Evolutionary conservation across 2,113 vertebrate genomes (phyloP).

Genomic region (Montifringilla adamsi): DNA sequence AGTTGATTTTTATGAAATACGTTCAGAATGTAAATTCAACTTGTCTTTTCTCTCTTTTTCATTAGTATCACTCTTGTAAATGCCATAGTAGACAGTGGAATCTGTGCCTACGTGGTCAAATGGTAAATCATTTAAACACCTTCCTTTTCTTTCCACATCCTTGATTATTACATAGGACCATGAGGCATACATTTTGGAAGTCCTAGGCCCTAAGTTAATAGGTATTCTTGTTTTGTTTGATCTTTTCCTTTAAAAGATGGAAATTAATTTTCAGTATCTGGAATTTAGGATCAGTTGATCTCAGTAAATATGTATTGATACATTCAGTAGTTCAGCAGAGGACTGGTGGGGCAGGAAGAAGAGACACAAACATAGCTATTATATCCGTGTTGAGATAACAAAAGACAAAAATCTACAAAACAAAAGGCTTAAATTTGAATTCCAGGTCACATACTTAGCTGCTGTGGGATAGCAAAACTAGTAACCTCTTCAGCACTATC

Average conservation of each 20-base stretch:
- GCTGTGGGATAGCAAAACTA: neutral
- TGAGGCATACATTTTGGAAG: neutral
- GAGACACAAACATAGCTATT: neutral
- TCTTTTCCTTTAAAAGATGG: neutral
- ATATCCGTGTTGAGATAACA: neutral
- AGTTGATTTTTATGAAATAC: neutral
- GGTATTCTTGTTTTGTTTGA: neutral
- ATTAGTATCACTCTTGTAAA: neutral
- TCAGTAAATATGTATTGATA: neutral
- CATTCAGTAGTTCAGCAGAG: neutral
- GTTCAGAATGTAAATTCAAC: neutral
- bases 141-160: neutral
- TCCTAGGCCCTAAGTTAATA: neutral
- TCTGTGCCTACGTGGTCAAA: neutral
- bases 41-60: neutral
- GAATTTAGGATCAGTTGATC: neutral
- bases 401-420: neutral
- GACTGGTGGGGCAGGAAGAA: neutral
- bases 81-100: neutral
- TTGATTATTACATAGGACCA: neutral
- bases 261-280: neutral
- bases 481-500: neutral
- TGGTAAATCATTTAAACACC: neutral
- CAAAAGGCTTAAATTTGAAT: neutral
- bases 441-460: neutral